Percentiles rank a stretch among this genome's conserved stretches.
Evolutionary conservation across 2,113 vertebrate species (phyloP).

Genomic region (Crocuta crocuta): DNA sequence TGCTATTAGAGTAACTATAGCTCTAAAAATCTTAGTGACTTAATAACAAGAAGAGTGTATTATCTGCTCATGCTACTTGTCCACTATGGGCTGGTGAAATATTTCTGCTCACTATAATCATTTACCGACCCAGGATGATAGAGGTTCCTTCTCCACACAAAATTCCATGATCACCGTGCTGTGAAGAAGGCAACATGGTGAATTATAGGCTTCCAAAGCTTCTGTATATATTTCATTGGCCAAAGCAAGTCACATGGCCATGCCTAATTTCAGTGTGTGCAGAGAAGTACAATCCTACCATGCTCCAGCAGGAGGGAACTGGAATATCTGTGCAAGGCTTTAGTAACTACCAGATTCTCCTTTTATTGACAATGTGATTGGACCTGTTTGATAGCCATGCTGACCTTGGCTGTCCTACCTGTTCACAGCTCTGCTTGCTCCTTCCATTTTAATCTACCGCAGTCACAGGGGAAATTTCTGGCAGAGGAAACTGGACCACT

Average conservation of each 20-base stretch:
- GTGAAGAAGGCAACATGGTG: not conserved
- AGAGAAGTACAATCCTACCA: not conserved
- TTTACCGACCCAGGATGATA: not conserved
- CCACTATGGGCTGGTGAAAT: not conserved
- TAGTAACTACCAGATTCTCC: not conserved
- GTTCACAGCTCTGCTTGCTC: not conserved
- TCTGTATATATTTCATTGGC: not conserved
- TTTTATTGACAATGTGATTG: not conserved
- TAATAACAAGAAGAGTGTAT: not conserved
- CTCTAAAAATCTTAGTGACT: not conserved
- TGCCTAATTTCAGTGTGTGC: not conserved
- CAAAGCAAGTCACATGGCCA: not conserved
- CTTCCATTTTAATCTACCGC: not conserved
- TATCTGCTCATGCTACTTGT: not conserved
- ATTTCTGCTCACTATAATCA: not conserved
- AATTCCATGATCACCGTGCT: not conserved
- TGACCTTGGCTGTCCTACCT: conserved; percentile 21
- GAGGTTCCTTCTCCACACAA: not conserved
- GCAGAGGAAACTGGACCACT: not conserved
- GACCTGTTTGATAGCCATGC: not conserved
- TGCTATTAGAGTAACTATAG: not conserved
- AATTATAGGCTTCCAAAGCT: not conserved
- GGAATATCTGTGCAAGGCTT: not conserved
- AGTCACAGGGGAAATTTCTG: not conserved
- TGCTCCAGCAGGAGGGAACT: not conserved